phyloP scores from a whole-genome alignment of 2,797 vertebrate genomes.

The Lophius americanus region DNA sequence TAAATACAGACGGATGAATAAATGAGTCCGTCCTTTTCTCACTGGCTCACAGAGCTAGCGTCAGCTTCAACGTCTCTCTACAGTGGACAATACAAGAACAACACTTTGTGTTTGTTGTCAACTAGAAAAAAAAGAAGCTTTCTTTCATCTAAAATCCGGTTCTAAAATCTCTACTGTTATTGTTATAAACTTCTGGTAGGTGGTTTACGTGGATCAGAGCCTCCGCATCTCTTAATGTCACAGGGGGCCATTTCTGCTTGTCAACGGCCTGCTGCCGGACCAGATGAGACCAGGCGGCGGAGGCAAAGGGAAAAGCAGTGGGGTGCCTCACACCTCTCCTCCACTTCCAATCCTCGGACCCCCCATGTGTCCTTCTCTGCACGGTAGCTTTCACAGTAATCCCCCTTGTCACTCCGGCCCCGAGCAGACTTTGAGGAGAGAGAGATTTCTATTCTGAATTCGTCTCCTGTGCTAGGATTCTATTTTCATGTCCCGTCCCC shows the following conservation, averaged over 20 bases:
- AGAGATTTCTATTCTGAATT: conserved; percentile 58
- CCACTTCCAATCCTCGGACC: conserved; percentile 29
- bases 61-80: background rate
- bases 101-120: background rate
- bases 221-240: conserved; percentile 46
- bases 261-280: conserved; percentile 54
- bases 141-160: background rate
- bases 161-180: background rate
- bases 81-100: background rate
- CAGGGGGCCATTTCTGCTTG: conserved; percentile 57
- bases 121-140: background rate
- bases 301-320: conserved; percentile 34
- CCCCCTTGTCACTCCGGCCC: conserved; percentile 57
- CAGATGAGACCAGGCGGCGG: conserved; percentile 72
- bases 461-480: conserved; percentile 33
- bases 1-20: too few species aligned
- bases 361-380: conserved; percentile 51
- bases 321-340: conserved; percentile 65
- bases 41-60: background rate
- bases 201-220: conserved; percentile 28
- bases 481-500: conserved; percentile 32
- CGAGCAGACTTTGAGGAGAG: conserved; percentile 28
- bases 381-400: conserved; percentile 66
- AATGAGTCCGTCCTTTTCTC: background rate
- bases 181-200: conserved; percentile 10